phyloP scores from a whole-genome alignment of 2,888 invertebrate genomes.

The Scrobipalpa costella region DNA sequence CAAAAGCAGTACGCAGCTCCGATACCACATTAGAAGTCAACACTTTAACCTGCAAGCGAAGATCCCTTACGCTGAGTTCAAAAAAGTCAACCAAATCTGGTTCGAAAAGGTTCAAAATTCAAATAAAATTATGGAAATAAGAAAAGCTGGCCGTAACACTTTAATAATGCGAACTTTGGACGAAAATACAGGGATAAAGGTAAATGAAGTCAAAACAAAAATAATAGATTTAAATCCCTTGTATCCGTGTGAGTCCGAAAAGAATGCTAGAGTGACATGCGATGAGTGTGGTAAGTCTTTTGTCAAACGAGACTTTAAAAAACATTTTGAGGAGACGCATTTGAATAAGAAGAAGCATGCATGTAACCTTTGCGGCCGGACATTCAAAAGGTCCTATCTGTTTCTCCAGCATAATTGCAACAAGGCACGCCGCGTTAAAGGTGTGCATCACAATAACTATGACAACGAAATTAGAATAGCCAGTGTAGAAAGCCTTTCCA shows the following conservation, averaged over 20 bases:
- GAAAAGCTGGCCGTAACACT: conserved; percentile 47
- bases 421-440: not conserved
- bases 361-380: conserved; percentile 39
- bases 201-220: conserved; percentile 36
- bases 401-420: conserved; percentile 35
- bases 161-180: conserved; percentile 48
- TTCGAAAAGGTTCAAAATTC: conserved; percentile 56
- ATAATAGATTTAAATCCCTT: conserved; percentile 42
- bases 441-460: not conserved
- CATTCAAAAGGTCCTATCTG: conserved; percentile 37
- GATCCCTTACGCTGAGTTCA: conserved; percentile 41
- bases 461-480: conserved; percentile 14
- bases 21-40: conserved; percentile 49
- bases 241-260: conserved; percentile 36
- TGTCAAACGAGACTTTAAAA: conserved; percentile 32
- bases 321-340: conserved; percentile 38
- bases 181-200: conserved; percentile 38
- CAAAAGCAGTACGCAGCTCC: conserved; percentile 35
- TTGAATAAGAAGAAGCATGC: conserved; percentile 33
- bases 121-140: conserved; percentile 51
- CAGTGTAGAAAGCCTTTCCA: conserved; percentile 23
- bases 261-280: conserved; percentile 26
- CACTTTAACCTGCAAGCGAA: conserved; percentile 54
- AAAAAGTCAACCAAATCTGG: conserved; percentile 59
- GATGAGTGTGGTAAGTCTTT: conserved; percentile 32